Conservation (phyloP, 2,888 invertebrate species). For the Aspidapion aeneum region DNA sequence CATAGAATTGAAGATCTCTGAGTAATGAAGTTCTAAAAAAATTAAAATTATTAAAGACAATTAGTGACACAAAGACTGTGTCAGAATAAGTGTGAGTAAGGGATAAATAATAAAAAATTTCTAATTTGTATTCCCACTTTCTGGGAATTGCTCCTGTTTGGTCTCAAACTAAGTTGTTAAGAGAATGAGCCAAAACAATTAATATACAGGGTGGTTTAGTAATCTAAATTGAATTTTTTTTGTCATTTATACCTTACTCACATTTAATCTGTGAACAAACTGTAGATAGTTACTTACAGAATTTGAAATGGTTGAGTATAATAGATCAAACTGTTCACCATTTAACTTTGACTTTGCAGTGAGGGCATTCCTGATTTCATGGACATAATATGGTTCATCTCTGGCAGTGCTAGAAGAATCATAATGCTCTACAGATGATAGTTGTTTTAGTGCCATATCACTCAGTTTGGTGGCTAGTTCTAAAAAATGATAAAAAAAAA, state of each 20-base stretch:
- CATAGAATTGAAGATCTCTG: conserved; percentile 38
- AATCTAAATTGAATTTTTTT: too few relatives aligned
- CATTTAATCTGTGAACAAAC: too few relatives aligned
- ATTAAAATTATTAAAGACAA: too few relatives aligned
- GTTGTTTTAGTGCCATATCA: conserved; percentile 19
- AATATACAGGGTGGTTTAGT: too few relatives aligned
- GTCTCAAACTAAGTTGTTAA: too few relatives aligned
- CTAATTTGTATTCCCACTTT: too few relatives aligned
- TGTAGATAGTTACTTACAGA: conserved; percentile 34
- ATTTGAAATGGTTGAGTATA: conserved; percentile 41
- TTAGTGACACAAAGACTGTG: too few relatives aligned
- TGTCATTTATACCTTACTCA: too few relatives aligned
- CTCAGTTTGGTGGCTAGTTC: conserved; percentile 30
- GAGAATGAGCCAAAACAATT: too few relatives aligned
- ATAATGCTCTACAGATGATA: background rate
- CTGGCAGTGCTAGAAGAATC: conserved; percentile 26
- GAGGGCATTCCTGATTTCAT: conserved; percentile 35
- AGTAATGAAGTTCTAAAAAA: conserved; percentile 39
- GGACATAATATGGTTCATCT: conserved; percentile 36
- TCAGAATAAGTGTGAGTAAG: too few relatives aligned
- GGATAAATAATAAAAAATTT: too few relatives aligned
- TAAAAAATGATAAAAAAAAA: background rate
- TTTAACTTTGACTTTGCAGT: conserved; percentile 33
- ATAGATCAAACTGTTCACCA: conserved; percentile 40
- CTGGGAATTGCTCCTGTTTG: too few relatives aligned